A percentile compares a stretch with the other conserved stretches of the same genome.
phyloP scores from a whole-genome alignment of 2,888 invertebrate species.

The Drymonia ruficornis region DNA sequence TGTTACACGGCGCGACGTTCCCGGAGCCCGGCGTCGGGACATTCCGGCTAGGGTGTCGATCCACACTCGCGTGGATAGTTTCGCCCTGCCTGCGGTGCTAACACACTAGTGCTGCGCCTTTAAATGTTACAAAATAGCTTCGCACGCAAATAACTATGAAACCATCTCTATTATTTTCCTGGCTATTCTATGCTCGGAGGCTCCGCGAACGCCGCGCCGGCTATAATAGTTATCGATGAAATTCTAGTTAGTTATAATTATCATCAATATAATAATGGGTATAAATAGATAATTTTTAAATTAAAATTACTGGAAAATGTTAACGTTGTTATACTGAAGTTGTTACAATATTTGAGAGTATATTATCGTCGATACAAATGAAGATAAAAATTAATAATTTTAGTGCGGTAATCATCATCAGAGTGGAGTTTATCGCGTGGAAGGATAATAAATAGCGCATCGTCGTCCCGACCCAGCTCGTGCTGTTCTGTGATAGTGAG shows the following conservation, averaged over 20 bases:
- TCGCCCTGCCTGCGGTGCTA: conserved; percentile 5
- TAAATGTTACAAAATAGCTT: neutral
- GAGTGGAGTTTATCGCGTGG: conserved; percentile 65
- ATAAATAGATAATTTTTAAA: conserved; percentile 77
- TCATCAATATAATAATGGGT: conserved; percentile 69
- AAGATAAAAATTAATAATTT: conserved; percentile 56
- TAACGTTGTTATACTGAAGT: conserved; percentile 84
- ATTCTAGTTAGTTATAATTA: conserved; percentile 75
- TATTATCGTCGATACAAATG: conserved; percentile 73
- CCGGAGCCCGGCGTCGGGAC: conserved; percentile 22
- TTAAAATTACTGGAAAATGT: conserved; percentile 74
- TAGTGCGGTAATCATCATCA: conserved; percentile 68
- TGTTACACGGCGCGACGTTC: conserved; percentile 34
- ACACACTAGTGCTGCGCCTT: conserved; percentile 1
- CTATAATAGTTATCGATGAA: conserved; percentile 61
- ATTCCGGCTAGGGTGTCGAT: conserved; percentile 22
- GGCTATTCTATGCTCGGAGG: conserved; percentile 7
- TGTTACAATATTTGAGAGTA: conserved; percentile 86
- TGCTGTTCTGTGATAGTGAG: conserved; percentile 36
- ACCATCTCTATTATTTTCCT: neutral
- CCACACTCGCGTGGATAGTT: conserved; percentile 15
- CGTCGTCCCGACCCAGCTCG: conserved; percentile 46
- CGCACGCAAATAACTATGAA: neutral
- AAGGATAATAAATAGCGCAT: conserved; percentile 71
- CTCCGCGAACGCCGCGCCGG: conserved; percentile 30